Percentiles rank a stretch among this genome's conserved stretches.
Evolutionary conservation across 2,888 invertebrate genomes (phyloP).

Genomic region (Drosophila antonietae): DNA sequence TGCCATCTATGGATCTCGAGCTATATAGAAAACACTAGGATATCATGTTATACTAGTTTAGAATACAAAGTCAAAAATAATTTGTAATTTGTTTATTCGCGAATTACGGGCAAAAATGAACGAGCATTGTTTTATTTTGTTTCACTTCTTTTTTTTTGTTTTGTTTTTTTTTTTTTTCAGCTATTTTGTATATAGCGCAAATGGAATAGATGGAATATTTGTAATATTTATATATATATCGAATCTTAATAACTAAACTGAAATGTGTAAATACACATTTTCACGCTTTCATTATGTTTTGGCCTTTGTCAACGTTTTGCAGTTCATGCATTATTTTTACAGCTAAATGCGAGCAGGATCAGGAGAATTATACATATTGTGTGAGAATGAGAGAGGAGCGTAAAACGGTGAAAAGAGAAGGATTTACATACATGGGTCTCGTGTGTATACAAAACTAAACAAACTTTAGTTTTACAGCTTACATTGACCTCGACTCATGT

Average conservation of each 20-base stretch:
- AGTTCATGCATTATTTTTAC: conserved; percentile 33
- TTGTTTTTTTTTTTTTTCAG: background rate
- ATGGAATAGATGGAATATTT: conserved; percentile 41
- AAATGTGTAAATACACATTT: conserved; percentile 20
- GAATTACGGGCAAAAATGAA: conserved; percentile 23
- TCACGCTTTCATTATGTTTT: conserved; percentile 9
- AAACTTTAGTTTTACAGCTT: background rate
- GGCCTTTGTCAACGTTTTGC: conserved; percentile 4
- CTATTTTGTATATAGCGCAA: conserved; percentile 14
- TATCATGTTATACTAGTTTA: background rate
- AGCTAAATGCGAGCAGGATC: conserved; percentile 4
- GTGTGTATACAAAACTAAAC: too few relatives aligned
- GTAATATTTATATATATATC: conserved; percentile 8
- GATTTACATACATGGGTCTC: background rate
- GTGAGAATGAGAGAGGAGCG: background rate
- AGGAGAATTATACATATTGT: conserved; percentile 16
- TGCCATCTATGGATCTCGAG: background rate
- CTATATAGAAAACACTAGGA: background rate
- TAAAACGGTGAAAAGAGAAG: background rate
- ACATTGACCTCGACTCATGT: background rate
- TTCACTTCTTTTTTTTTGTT: background rate
- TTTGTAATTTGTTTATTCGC: conserved; percentile 27
- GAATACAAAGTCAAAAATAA: background rate
- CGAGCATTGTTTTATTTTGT: background rate
- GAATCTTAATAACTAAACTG: conserved; percentile 15